These are phyloP conservation scores for Pristionchus pacificus DNA, from an alignment of 1,140 invertebrate species.

Conservation along the genomic window DNA sequence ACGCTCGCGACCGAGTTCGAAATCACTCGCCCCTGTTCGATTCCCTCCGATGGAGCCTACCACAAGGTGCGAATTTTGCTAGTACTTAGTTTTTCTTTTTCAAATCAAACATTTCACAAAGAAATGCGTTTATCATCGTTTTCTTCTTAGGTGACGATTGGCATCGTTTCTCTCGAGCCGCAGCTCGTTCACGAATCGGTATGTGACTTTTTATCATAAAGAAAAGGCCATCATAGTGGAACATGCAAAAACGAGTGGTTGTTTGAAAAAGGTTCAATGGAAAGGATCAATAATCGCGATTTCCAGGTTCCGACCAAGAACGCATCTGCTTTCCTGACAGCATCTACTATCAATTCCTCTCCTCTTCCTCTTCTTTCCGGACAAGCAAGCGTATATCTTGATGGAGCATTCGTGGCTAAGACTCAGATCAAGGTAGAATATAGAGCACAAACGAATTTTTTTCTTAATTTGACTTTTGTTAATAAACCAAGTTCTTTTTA, in stretches of 20 bases:
- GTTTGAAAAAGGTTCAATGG: too few relatives aligned
- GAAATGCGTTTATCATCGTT: too few relatives aligned
- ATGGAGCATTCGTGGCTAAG: slow-evolving; percentile 61
- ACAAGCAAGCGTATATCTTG: slow-evolving; percentile 59
- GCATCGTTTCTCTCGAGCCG: slow-evolving; percentile 56
- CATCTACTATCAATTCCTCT: slow-evolving; percentile 57
- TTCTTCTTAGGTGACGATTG: slow-evolving; percentile 55
- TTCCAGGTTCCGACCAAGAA: slow-evolving; percentile 58
- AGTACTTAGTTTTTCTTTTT: too few relatives aligned
- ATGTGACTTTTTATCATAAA: too few relatives aligned
- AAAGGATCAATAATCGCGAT: too few relatives aligned
- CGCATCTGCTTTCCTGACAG: slow-evolving; percentile 58
- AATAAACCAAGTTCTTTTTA: too few relatives aligned
- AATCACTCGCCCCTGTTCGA: neutral
- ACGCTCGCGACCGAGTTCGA: neutral
- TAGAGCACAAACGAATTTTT: neutral
- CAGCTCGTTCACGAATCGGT: slow-evolving; percentile 57
- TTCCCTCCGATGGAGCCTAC: neutral
- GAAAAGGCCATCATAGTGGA: too few relatives aligned
- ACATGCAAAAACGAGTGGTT: too few relatives aligned
- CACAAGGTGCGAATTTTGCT: too few relatives aligned
- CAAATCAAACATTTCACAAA: too few relatives aligned
- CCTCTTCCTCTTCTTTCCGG: slow-evolving; percentile 58
- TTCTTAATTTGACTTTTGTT: slow-evolving; percentile 39
- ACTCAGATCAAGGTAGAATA: slow-evolving; percentile 52